phyloP scores from a whole-genome alignment of 2,113 vertebrate genomes.

The Callopanchax toddi region DNA sequence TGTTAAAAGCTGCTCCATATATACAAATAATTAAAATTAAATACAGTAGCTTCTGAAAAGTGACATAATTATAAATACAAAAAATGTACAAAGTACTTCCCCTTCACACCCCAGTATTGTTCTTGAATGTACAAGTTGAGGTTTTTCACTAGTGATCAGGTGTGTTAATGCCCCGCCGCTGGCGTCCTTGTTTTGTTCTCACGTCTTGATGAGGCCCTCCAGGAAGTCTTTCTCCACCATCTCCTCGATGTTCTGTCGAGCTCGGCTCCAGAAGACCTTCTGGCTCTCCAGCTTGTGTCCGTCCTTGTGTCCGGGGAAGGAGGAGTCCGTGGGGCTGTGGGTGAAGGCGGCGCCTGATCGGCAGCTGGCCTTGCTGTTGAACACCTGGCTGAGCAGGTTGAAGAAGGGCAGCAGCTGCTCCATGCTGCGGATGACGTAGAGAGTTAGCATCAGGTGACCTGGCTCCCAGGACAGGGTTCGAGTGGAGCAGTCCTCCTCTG shows the following conservation, averaged over 20 bases:
- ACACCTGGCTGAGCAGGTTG: constrained; percentile 94
- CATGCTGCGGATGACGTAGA: constrained; percentile 92
- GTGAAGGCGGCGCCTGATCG: constrained; percentile 85
- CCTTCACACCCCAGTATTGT: constrained; percentile 38
- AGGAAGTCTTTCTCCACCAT: constrained; percentile 99
- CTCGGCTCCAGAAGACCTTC: constrained; percentile 93
- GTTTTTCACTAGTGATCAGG: constrained; percentile 74
- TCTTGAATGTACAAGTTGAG: constrained; percentile 70
- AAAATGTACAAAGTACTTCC: constrained; percentile 78
- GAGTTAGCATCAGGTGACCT: constrained; percentile 90
- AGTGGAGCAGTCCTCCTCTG: constrained; percentile 91
- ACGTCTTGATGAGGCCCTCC: constrained; percentile 94
- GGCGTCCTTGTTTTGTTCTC: constrained; percentile 54
- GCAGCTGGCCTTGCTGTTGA: constrained; percentile 94
- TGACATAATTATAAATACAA: constrained; percentile 84
- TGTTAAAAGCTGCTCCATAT: constrained; percentile 87
- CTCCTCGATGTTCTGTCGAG: constrained; percentile 96
- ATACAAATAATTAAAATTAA: constrained; percentile 96
- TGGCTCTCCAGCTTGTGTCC: constrained; percentile 91
- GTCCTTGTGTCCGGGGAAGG: constrained; percentile 86
- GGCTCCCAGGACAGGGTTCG: constrained; percentile 91
- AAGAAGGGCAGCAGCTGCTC: constrained; percentile 99
- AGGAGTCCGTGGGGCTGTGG: constrained; percentile 80
- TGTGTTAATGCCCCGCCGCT: constrained; percentile 23
- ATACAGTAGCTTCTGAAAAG: constrained; percentile 84